Percentiles rank a stretch among this genome's conserved stretches.
These are phyloP conservation scores for Clunio marinus DNA, from an alignment of 2,888 invertebrate genomes.

Conservation along the genomic window DNA sequence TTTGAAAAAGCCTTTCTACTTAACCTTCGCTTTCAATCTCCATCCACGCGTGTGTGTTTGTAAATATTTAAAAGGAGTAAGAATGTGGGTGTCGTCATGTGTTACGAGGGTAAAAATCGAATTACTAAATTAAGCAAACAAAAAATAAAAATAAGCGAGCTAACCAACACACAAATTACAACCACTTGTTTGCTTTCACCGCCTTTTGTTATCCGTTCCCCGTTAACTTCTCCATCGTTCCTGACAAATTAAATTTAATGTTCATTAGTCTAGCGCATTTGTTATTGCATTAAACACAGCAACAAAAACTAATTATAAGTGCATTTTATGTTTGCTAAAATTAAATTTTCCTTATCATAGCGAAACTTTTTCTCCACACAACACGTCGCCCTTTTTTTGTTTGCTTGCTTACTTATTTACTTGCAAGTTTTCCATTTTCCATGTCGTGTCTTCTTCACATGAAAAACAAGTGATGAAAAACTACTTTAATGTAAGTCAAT, in stretches of 20 bases:
- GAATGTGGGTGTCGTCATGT: too few species aligned
- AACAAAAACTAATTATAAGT: constrained; percentile 35
- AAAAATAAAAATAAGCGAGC: constrained; percentile 21
- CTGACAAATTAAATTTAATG: constrained; percentile 25
- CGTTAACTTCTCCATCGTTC: too few species aligned
- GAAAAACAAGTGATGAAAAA: constrained; percentile 3
- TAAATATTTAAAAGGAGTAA: too few species aligned
- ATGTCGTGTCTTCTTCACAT: constrained; percentile 2
- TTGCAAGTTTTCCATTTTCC: too few species aligned
- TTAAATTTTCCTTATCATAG: not conserved
- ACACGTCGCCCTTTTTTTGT: not conserved
- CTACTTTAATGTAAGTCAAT: not conserved
- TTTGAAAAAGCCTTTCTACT: too few species aligned
- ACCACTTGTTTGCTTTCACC: constrained; percentile 25
- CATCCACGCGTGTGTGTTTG: too few species aligned
- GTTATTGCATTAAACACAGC: constrained; percentile 39
- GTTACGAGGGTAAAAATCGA: not conserved
- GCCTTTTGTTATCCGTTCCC: constrained; percentile 5
- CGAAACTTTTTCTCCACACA: not conserved
- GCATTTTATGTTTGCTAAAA: not conserved
- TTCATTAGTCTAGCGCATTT: constrained; percentile 17
- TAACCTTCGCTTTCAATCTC: too few species aligned
- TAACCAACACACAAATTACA: constrained; percentile 27
- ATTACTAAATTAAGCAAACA: not conserved
- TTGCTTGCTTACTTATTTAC: too few species aligned